Conservation (phyloP, 1,140 invertebrate species). For the Atta texana region DNA sequence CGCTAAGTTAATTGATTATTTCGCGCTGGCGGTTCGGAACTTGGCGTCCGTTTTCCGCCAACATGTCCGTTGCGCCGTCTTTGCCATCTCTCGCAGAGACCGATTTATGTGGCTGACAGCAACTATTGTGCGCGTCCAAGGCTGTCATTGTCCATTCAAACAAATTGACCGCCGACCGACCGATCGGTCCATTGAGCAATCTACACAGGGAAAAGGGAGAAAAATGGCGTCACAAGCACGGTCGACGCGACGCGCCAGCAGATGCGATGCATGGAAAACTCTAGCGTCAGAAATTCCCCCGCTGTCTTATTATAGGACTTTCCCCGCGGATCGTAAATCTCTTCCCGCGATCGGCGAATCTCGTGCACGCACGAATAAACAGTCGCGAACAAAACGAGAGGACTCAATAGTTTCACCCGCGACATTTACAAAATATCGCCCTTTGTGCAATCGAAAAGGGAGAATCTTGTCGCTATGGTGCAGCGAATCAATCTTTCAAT, state of each 20-base stretch:
- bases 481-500: background rate
- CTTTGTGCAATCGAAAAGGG: background rate
- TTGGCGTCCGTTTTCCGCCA: conserved; percentile 46
- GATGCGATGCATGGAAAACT: conserved; percentile 71
- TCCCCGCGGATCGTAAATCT: conserved; percentile 48
- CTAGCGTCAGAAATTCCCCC: conserved; percentile 41
- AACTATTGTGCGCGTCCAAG: conserved; percentile 71
- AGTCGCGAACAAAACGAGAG: conserved; percentile 31
- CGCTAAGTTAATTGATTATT: conserved; percentile 31
- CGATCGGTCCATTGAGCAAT: conserved; percentile 78
- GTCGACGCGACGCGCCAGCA: conserved; percentile 58
- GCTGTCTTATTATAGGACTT: conserved; percentile 50
- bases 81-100: conserved; percentile 73
- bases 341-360: conserved; percentile 26
- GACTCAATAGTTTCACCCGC: conserved; percentile 11
- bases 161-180: conserved; percentile 78
- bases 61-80: conserved; percentile 62
- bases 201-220: conserved; percentile 76
- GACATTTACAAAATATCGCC: conserved; percentile 50
- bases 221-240: conserved; percentile 70
- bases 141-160: conserved; percentile 80
- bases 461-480: background rate
- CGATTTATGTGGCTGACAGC: conserved; percentile 79
- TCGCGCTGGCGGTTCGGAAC: conserved; percentile 6
- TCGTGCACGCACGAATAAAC: conserved; percentile 43